Evolutionary conservation across 2,113 vertebrate species (phyloP).

Genomic region (Aegotheles bennettii): DNA sequence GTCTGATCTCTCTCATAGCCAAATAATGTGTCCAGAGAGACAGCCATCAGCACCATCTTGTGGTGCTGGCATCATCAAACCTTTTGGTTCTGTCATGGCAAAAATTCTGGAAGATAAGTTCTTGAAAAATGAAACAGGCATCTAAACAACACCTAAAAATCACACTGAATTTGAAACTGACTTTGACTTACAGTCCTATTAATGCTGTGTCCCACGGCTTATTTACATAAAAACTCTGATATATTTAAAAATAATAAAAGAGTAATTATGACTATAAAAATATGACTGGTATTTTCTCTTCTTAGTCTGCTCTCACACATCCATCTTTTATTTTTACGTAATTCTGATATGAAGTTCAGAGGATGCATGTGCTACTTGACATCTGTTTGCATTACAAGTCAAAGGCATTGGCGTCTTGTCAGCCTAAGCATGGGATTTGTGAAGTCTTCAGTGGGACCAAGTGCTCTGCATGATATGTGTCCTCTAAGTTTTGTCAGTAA

Average conservation of each 20-base stretch:
- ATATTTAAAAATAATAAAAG: background rate
- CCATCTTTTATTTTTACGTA: background rate
- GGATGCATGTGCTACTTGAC: background rate
- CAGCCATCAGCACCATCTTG: constrained; percentile 22
- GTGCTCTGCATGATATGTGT: background rate
- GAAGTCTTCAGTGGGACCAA: background rate
- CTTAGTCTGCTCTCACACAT: background rate
- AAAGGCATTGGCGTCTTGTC: background rate
- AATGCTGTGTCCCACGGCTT: background rate
- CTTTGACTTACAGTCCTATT: background rate
- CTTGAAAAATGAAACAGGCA: background rate
- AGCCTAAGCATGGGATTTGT: background rate
- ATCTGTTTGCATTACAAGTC: background rate
- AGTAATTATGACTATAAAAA: background rate
- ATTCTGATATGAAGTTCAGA: background rate
- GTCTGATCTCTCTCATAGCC: background rate
- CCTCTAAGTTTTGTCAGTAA: background rate
- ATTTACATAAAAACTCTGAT: background rate
- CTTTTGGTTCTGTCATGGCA: background rate
- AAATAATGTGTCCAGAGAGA: background rate
- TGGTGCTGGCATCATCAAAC: background rate
- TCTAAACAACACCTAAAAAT: background rate
- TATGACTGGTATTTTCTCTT: rapidly evolving
- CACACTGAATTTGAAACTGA: background rate
- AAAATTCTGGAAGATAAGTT: background rate